Conservation (phyloP, 2,888 invertebrate species). For the Hyposoter dolosus region DNA sequence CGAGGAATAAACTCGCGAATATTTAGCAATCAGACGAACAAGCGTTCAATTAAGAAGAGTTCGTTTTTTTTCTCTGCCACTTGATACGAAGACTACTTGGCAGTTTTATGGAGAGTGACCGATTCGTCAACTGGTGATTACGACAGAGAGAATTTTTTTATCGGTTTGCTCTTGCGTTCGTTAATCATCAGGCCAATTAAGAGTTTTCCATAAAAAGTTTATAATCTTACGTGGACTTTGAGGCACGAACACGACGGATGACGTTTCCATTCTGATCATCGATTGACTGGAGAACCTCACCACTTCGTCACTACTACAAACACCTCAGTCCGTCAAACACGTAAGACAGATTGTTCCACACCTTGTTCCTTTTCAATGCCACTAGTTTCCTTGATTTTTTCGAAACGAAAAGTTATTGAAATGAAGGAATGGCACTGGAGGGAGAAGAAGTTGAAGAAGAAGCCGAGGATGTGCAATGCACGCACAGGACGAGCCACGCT, state of each 20-base stretch:
- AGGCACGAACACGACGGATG: conserved; percentile 74
- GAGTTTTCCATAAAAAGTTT: neutral
- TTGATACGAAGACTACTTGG: neutral
- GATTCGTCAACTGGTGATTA: neutral
- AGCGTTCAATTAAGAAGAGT: conserved; percentile 54
- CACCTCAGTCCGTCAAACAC: conserved; percentile 14
- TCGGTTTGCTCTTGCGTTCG: neutral
- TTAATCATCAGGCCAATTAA: neutral
- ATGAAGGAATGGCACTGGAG: conserved; percentile 12
- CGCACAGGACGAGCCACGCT: conserved; percentile 50
- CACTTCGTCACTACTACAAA: conserved; percentile 31
- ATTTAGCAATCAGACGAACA: conserved; percentile 63
- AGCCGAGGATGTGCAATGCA: conserved; percentile 29
- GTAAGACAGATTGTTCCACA: conserved; percentile 10
- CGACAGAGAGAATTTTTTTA: neutral
- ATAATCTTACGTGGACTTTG: conserved; percentile 77
- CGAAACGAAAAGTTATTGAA: conserved; percentile 28
- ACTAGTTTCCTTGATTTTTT: conserved; percentile 21
- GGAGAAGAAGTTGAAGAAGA: conserved; percentile 30
- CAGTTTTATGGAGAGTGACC: neutral
- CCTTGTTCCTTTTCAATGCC: conserved; percentile 20
- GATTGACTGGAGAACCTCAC: conserved; percentile 44
- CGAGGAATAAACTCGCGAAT: conserved; percentile 58
- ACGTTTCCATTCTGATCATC: conserved; percentile 75
- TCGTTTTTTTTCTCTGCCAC: conserved; percentile 16